Percentiles rank a stretch among this genome's conserved stretches.
Evolutionary conservation across 2,888 invertebrate species (phyloP).

Genomic region (Lepidochitona cinerea): DNA sequence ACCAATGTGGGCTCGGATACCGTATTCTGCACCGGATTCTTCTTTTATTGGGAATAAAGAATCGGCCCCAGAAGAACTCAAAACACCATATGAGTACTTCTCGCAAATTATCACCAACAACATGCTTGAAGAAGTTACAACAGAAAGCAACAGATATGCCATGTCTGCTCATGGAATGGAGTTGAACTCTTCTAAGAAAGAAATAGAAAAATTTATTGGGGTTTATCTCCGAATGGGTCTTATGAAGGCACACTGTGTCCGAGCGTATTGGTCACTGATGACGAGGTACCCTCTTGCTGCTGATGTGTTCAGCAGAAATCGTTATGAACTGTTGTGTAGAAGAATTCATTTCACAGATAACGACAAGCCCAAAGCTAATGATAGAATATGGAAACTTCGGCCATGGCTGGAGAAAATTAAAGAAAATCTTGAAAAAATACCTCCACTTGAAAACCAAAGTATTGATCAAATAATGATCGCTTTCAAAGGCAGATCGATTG

Average conservation of each 20-base stretch:
- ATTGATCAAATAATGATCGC: not conserved
- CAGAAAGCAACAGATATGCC: not conserved
- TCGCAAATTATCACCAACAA: not conserved
- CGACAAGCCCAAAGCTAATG: not conserved
- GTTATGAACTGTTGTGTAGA: not conserved
- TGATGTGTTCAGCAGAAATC: conserved; percentile 5
- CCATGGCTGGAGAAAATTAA: not conserved
- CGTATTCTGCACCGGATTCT: not conserved
- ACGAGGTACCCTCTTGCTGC: not conserved
- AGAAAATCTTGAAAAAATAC: not conserved
- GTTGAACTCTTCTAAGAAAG: not conserved
- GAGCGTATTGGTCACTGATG: not conserved
- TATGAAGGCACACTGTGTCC: not conserved
- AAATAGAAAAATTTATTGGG: not conserved
- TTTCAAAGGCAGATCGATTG: not conserved
- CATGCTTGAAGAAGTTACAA: not conserved
- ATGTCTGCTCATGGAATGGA: not conserved
- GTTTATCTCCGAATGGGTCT: not conserved
- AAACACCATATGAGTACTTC: not conserved
- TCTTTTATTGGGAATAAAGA: not conserved
- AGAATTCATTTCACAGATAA: conserved; percentile 1
- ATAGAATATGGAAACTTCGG: conserved; percentile 6
- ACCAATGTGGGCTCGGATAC: not conserved
- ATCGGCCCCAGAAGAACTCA: not conserved
- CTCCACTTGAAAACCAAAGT: not conserved